Evolutionary conservation across 2,797 vertebrate species (phyloP).

Genomic region (Hemitrygon akajei): DNA sequence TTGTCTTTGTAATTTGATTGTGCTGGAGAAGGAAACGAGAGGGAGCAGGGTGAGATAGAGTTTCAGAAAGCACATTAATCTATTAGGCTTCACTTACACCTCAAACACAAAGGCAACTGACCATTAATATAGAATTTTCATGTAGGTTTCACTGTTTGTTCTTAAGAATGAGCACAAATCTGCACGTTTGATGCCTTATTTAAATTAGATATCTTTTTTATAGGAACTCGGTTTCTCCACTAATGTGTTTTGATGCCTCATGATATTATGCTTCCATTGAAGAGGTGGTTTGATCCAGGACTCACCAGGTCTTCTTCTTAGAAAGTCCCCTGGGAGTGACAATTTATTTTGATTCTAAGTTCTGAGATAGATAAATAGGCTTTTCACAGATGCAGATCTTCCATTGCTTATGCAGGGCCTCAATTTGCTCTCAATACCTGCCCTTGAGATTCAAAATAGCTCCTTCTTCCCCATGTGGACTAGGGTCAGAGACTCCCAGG

Average conservation of each 20-base stretch:
- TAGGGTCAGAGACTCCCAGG: too few relatives aligned
- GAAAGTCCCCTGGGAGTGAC: too few relatives aligned
- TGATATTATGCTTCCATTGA: not conserved
- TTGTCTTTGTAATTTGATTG: conserved; percentile 10
- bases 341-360: too few relatives aligned
- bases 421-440: too few relatives aligned
- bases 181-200: not conserved
- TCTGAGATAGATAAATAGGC: too few relatives aligned
- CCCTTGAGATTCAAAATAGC: too few relatives aligned
- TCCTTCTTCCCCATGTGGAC: too few relatives aligned
- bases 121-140: not conserved
- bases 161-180: not conserved
- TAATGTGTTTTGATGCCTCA: not conserved
- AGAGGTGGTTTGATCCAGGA: not conserved
- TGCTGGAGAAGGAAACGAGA: not conserved
- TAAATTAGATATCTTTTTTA: too few relatives aligned
- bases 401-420: too few relatives aligned
- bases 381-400: too few relatives aligned
- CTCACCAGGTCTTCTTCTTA: not conserved
- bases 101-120: not conserved
- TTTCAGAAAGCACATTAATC: not conserved
- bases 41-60: not conserved
- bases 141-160: not conserved
- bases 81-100: not conserved
- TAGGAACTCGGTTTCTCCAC: not conserved